Conservation (phyloP, 2,113 vertebrate species). For the Phylloscopus trochilus region DNA sequence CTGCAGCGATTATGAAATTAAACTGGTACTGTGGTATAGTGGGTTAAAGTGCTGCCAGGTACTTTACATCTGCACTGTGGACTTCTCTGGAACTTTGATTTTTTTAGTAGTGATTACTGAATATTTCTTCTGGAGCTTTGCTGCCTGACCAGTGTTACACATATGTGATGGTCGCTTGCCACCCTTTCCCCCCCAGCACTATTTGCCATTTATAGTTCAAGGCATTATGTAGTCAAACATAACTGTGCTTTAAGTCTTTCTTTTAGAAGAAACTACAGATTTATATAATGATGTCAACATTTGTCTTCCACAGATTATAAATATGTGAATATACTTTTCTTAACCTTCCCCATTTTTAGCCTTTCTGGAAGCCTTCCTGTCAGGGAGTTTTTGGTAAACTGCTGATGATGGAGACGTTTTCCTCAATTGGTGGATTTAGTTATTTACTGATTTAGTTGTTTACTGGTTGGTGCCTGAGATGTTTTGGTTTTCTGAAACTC, state of each 20-base stretch:
- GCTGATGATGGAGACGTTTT: neutral
- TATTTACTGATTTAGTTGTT: neutral
- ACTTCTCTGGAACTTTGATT: neutral
- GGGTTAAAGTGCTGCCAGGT: neutral
- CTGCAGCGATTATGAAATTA: neutral
- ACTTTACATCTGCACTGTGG: neutral
- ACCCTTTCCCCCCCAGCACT: rapidly evolving
- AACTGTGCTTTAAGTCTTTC: neutral
- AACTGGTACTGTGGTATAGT: neutral
- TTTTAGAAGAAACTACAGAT: neutral
- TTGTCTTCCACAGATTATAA: neutral
- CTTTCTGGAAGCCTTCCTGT: neutral
- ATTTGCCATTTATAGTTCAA: neutral
- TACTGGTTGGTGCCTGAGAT: no score
- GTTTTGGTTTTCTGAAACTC: no score
- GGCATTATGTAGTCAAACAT: neutral
- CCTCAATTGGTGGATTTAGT: neutral
- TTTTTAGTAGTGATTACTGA: neutral
- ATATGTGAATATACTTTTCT: neutral
- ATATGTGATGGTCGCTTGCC: rapidly evolving
- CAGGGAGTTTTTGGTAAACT: neutral
- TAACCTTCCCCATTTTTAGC: neutral
- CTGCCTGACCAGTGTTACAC: neutral
- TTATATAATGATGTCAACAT: neutral
- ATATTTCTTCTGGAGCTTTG: neutral